Base-by-base conservation (phyloP, 2,797 vertebrate genomes). In the Gorsachius magnificus region DNA sequence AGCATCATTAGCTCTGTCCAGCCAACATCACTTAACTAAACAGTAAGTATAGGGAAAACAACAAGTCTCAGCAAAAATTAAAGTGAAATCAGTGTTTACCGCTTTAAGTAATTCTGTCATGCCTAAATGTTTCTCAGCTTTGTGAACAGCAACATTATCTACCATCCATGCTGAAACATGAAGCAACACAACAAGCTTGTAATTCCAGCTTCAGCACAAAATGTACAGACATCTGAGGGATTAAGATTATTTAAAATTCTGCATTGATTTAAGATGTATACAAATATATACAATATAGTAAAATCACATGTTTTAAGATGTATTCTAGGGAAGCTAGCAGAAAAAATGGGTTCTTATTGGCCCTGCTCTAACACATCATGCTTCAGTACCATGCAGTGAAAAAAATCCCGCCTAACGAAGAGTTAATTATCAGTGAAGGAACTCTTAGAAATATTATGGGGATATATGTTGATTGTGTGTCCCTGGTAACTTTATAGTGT, bases 401-500 rank as follows among this genome's bases (percentile, higher is more conserved):
- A 84, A 84, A 95, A 72, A 60, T 18, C 36, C 57, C 2, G 0
- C 20, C 50, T 57, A 71, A 74, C 45, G 57, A 85, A 78, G 29
- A 86, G 65, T 86, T 93, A 94, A 94, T 87, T 80, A 80, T 50
- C 88, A 64, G 54, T 45, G 57, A 91, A 77, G 15, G 11, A 94
- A 84, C 13, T 46, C 61, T 65, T 75, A 57, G 33, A 95, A 91
- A 82, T 64, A 71, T 26, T 69, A 61, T 13, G 33, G 50, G 64
- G 50, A 63, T 93, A 54, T 65, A 63, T 45, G 64, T 48, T 87
- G 93, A 94, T 48, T 91, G n/a, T 45, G 83, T 74, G 56, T 48
- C 91, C 77, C 85, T 87, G 61, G 74, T 86, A 94, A 93, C 91
- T 63, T 94, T 87, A 92, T 21, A 92, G 36, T 6, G 16, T 92